Evolutionary conservation across 2,113 vertebrate genomes (phyloP), one percentile per base, ranked within the genome.

Genomic region (Microcebus jonahi): DNA sequence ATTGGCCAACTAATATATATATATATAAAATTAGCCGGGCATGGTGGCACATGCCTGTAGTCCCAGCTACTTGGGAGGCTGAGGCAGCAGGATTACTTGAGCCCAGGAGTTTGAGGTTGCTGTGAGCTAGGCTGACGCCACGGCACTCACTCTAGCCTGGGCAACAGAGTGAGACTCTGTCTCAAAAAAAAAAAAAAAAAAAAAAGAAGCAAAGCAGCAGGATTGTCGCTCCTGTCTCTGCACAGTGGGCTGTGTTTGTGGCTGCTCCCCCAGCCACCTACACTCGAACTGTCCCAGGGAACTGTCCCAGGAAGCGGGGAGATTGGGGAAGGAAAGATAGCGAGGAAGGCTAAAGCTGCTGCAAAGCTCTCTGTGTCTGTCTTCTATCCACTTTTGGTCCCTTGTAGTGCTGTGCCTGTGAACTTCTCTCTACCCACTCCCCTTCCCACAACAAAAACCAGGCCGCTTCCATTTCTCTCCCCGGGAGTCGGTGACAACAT

Each of bases 221-320:
- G 59, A 23, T 6, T 34, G 75, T 6, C 31, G 77, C 5, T 71
- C 21, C 0, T 21, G 76, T 95, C 97, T 97, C 88, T 42, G 96
- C 94, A 92, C 97, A 95, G 97, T 87, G 92, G 98, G 96, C 98
- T 97, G 97, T 97, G 97, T 97, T 92, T 79, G 18, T 95, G 88
- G 88, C 97, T 82, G 42, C 88, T 93, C 75, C 70, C 48, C 34
- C 34, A 21, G 2, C 67, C 89, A 89, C 59, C 36, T 57, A 10
- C 2, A 0, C 36, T 23, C 88, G 39, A 42, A 0, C 68, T 42
- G 31, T 55, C 3, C 73, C 3, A 0, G 2, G 73, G 39, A 42
- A 0, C 68, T 42, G 31, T 55, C 3, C 73, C 3, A 0, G 2
- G 73, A 89, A 83, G 71, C 61, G n/a, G 59, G 65, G 67, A 2